A percentile compares a stretch with the other conserved stretches of the same genome.
Conservation (phyloP, 2,888 invertebrate genomes). For the Seladonia tumulorum region DNA sequence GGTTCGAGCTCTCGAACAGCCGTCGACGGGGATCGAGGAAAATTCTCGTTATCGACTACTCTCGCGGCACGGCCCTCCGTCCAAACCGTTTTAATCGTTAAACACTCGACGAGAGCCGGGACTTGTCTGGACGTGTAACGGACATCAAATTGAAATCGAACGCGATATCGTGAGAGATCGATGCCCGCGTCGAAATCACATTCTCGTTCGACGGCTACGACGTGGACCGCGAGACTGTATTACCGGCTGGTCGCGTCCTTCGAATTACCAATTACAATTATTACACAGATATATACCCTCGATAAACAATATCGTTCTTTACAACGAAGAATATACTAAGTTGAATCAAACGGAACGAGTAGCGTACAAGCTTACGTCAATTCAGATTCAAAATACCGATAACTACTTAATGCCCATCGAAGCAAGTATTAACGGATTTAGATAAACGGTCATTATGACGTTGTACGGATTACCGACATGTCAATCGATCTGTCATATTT, state of each 20-base stretch:
- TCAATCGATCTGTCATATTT: neutral
- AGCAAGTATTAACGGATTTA: neutral
- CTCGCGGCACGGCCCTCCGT: neutral
- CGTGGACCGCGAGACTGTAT: neutral
- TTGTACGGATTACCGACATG: neutral
- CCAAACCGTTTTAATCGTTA: neutral
- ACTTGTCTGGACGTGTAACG: neutral
- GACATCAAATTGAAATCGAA: conserved; percentile 8
- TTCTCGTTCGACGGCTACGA: neutral
- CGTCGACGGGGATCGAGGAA: neutral
- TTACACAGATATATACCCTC: neutral
- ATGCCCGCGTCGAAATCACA: neutral
- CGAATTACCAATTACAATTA: neutral
- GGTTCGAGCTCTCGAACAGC: conserved; percentile 17
- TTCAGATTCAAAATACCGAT: neutral
- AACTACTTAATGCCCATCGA: neutral
- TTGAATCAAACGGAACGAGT: neutral
- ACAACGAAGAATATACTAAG: neutral
- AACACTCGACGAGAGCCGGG: neutral
- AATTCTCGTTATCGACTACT: conserved; percentile 30
- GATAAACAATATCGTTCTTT: neutral
- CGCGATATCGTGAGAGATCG: conserved; percentile 4
- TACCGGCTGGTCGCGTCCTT: neutral
- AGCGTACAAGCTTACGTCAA: neutral
- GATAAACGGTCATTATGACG: neutral